Base-by-base conservation (phyloP, 2,113 vertebrate genomes). In the Pandion haliaetus region DNA sequence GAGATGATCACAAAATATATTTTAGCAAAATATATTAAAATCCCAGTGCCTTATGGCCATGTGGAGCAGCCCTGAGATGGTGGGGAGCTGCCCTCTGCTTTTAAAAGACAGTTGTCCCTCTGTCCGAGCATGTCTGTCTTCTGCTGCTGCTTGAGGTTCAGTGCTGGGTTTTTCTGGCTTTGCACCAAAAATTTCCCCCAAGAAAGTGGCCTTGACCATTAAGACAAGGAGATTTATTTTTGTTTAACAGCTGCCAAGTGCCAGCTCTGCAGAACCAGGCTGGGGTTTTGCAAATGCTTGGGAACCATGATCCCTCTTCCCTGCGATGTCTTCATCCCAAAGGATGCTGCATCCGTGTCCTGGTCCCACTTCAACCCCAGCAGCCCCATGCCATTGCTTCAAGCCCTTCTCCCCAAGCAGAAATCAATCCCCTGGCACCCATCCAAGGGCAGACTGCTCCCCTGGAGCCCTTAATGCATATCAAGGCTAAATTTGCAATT, bases 41-140 rank as follows among this genome's bases (percentile, higher is more conserved):
- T 59, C 34, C 44, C 25, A 5, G 5, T 6, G 61, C n/a, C 6
- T 55, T 34, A 9, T 12, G 28, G 28, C 28, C 16, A 6, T 2
- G 1, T 38, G n/a, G 19, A n/a, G 52, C 50, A 78, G 19, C 28
- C 16, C 57, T 31, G 49, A 32, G 62, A 17, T 2, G 0, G 8
- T 32, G 38, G 32, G 20, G 17, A 81, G 50, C 44, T 55, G n/a
- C 18, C 17, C 28, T 55, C 45, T 36, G 40, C n/a, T 72, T 67
- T 49, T 32, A 13, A 36, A 72, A 24, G 47, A 26, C 0, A 0
- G 7, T 45, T 45, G 29, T 44, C 19, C 31, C 15, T 36, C 52
- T 17, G 8, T 49, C 66, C 1, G 0, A 6, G 12, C 9, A 29
- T 29, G 26, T n/a, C 32, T 1, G 0, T 63, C 29, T 10, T 5